Base-by-base conservation (phyloP, 2,888 invertebrate genomes). In the Aproaerema taeniolella region DNA sequence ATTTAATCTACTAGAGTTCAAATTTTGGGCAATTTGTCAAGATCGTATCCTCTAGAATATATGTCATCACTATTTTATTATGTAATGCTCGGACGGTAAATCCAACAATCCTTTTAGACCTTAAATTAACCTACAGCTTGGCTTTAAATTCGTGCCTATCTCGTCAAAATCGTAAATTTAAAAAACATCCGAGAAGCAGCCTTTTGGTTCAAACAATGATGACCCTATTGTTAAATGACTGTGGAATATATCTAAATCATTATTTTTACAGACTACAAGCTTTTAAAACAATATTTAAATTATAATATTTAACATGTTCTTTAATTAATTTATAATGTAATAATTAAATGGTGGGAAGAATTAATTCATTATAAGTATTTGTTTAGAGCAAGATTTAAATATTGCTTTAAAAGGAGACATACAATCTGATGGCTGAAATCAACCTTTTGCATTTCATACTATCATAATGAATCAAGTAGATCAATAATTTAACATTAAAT, bases 61-160 rank as follows among this genome's bases (percentile, higher is more conserved):
- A 74, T 69, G 69, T 78, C 79, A 76, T 76, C 72, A 79, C 73
- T 75, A 77, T 76, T n/a, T 20, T 76, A 79, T 75, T 75, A 79
- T 75, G 78, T 81, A 68, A 78, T 75, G 81, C 63, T 78, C 69
- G 86, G 86, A 86, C 86, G 86, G 86, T 82, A 75, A 62, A 86
- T 82, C 86, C 82, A 83, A 79, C 76, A 82, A 82, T 78, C 56
- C 51, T 63, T 65, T 76, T 77, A 81, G 50, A 72, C 65, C 76
- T 79, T 80, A 82, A 73, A 79, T 74, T 80, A 80, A 79, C 64
- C 73, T 81, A 83, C 67, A 82, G 79, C 81, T 82, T 83, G 80
- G 82, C 83, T 82, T 77, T 83, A 82, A 85, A 83, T 83, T 85
- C 78, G 75, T 83, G 82, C 83, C 80, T 62, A 67, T 76, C 77